A percentile compares a stretch with the other conserved stretches of the same genome.
phyloP scores from a whole-genome alignment of 1,140 invertebrate genomes.

The Euura lappo region DNA sequence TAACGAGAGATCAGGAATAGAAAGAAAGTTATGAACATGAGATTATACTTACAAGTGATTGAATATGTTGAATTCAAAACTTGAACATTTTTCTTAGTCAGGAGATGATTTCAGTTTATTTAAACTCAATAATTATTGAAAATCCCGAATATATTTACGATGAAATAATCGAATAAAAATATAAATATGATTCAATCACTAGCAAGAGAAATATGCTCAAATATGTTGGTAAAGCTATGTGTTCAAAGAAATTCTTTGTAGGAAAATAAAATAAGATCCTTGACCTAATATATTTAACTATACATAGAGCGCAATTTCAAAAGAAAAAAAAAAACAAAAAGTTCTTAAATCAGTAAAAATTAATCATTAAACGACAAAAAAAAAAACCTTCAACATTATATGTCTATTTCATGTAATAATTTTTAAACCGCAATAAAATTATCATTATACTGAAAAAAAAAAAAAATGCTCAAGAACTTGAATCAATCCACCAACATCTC shows the following conservation, averaged over 20 bases:
- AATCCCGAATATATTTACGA: too few relatives aligned
- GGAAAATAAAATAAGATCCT: slow-evolving; percentile 7
- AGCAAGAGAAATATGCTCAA: background rate
- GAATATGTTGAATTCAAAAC: background rate
- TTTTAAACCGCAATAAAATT: slow-evolving; percentile 35
- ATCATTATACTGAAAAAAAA: slow-evolving; percentile 18
- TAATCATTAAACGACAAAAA: slow-evolving; percentile 16
- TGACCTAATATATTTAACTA: background rate
- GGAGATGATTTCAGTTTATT: too few relatives aligned
- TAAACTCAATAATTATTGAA: too few relatives aligned
- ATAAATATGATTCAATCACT: background rate
- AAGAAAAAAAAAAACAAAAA: background rate
- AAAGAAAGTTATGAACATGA: background rate
- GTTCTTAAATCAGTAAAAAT: slow-evolving; percentile 10
- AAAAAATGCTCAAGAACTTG: too few relatives aligned
- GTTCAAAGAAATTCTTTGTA: slow-evolving; percentile 5
- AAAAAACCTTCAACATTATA: slow-evolving; percentile 16
- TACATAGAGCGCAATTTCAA: background rate
- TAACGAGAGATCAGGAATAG: background rate
- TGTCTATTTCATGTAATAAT: slow-evolving; percentile 41
- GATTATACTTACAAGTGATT: background rate
- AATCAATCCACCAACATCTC: too few relatives aligned
- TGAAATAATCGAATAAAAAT: too few relatives aligned
- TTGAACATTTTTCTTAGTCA: too few relatives aligned
- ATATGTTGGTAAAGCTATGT: slow-evolving; percentile 10